Conservation (phyloP, 2,797 vertebrate genomes). For the Paguma larvata region DNA sequence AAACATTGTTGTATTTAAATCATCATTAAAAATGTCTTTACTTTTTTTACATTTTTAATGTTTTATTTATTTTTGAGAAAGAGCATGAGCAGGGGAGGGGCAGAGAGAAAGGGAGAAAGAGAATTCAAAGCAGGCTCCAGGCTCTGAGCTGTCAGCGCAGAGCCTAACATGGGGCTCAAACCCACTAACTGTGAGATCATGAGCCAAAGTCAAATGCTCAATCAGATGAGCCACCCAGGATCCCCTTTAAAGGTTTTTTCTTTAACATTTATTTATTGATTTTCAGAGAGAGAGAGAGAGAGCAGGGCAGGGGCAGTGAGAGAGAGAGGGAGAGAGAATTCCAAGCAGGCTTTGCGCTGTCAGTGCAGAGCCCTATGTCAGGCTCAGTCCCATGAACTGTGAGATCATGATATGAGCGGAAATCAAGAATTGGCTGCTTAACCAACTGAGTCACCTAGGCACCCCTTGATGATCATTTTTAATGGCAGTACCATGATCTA, state of each 20-base stretch:
- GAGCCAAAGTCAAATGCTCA: neutral
- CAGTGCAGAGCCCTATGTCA: too few relatives aligned
- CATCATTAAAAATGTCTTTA: neutral
- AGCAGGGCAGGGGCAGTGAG: too few relatives aligned
- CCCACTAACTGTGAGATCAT: neutral
- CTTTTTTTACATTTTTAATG: too few relatives aligned
- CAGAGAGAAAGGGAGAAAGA: neutral
- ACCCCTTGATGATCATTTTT: neutral
- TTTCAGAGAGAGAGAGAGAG: too few relatives aligned
- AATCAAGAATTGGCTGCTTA: too few relatives aligned
- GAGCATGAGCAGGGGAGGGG: neutral
- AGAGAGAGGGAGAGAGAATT: too few relatives aligned
- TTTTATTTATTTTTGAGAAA: neutral
- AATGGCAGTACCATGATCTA: neutral
- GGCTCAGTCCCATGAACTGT: too few relatives aligned
- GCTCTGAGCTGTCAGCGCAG: neutral
- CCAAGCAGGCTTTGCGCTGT: too few relatives aligned
- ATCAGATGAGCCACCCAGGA: neutral
- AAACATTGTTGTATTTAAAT: neutral
- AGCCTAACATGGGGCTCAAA: neutral
- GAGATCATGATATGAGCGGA: too few relatives aligned
- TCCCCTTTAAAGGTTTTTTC: neutral
- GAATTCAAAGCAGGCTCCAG: neutral
- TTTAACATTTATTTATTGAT: too few relatives aligned
- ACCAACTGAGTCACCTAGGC: too few relatives aligned